Percentiles rank a stretch among this genome's conserved stretches.
Evolutionary conservation across 2,113 vertebrate genomes (phyloP).

Genomic region (Pipra filicauda): DNA sequence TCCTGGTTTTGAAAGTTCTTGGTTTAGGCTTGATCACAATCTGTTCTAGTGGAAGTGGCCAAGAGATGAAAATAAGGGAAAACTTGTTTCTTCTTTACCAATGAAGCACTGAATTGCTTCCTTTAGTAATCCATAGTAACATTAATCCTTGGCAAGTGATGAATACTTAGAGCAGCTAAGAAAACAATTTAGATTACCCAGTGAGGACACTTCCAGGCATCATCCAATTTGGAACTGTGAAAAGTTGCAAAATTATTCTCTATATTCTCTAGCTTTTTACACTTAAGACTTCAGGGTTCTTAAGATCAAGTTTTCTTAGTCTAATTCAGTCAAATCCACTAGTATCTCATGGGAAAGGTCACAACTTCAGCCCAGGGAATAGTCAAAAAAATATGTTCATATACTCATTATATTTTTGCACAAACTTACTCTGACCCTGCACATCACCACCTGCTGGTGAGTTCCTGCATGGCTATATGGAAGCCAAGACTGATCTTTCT

Average conservation of each 20-base stretch:
- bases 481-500: not conserved
- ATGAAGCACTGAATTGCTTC: not conserved
- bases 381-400: not conserved
- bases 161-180: not conserved
- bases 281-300: not conserved
- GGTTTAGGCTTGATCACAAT: not conserved
- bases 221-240: not conserved
- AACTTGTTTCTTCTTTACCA: not conserved
- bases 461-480: accelerated
- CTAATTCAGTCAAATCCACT: not conserved
- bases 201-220: not conserved
- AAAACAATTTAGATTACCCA: not conserved
- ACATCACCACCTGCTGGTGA: not conserved
- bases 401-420: not conserved
- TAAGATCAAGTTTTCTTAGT: not conserved
- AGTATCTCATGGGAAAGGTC: not conserved
- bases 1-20: not conserved
- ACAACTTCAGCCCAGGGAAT: not conserved
- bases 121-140: not conserved
- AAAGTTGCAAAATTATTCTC: not conserved
- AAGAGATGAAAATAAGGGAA: not conserved
- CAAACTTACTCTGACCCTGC: not conserved
- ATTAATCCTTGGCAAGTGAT: not conserved
- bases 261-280: not conserved
- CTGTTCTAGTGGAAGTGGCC: not conserved